Percentiles rank a stretch among this genome's conserved stretches.
These are phyloP conservation scores for Planiliza haematocheilus DNA, from an alignment of 2,113 vertebrate genomes.

Conservation along the genomic window DNA sequence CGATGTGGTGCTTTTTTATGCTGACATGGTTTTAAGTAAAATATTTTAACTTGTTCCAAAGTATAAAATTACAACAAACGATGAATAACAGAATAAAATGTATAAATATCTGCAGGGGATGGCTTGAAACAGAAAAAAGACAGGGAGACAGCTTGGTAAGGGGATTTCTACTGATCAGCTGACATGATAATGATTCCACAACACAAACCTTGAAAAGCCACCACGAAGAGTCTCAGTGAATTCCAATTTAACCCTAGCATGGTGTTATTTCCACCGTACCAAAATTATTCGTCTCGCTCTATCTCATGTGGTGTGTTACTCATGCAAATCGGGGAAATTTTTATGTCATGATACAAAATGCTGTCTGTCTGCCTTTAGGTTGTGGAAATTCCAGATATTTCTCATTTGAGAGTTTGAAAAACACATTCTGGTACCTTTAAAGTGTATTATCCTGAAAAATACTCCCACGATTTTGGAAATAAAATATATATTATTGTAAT, in stretches of 20 bases:
- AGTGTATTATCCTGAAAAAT: too few species aligned
- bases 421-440: too few species aligned
- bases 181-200: not conserved
- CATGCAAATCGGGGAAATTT: not conserved
- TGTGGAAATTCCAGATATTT: conserved; percentile 41
- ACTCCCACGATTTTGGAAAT: too few species aligned
- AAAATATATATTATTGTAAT: too few species aligned
- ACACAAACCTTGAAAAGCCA: not conserved
- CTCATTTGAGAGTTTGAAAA: too few species aligned
- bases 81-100: too few species aligned
- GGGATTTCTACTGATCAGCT: not conserved
- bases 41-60: too few species aligned
- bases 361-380: not conserved
- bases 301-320: conserved; percentile 11
- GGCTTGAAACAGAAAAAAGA: not conserved
- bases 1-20: not conserved
- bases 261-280: not conserved
- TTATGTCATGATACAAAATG: conserved; percentile 6
- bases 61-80: too few species aligned
- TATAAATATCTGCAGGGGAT: not conserved
- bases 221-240: not conserved
- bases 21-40: not conserved
- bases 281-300: conserved; percentile 10
- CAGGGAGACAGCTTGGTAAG: not conserved
- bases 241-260: conserved; percentile 1